phyloP scores from a whole-genome alignment of 2,113 vertebrate species.

The Gavia stellata region DNA sequence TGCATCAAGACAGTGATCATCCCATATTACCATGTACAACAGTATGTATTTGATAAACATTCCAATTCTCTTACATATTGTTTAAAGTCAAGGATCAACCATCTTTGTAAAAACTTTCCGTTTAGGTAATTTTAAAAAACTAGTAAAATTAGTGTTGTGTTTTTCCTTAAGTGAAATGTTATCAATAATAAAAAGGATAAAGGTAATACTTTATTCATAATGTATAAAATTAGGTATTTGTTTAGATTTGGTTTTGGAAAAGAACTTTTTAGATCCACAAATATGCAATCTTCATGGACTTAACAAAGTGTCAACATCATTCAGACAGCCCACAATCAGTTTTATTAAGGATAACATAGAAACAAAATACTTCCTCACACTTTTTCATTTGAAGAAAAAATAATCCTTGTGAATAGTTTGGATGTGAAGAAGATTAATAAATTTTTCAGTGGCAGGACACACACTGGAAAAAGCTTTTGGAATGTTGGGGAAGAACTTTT shows the following conservation, averaged over 20 bases:
- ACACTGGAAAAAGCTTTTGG: neutral
- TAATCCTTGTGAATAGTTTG: neutral
- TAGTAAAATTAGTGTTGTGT: neutral
- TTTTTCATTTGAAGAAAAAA: neutral
- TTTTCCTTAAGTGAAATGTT: neutral
- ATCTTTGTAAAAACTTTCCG: neutral
- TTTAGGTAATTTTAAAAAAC: neutral
- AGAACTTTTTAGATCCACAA: neutral
- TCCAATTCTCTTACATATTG: neutral
- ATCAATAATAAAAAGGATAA: neutral
- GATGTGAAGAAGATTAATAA: too few species aligned
- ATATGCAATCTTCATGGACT: neutral
- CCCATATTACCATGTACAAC: neutral
- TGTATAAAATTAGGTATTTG: neutral
- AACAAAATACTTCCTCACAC: neutral
- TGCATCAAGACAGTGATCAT: neutral
- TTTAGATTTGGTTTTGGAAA: neutral
- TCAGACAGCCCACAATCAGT: neutral
- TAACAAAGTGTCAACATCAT: neutral
- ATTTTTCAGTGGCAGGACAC: neutral
- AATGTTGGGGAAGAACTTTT: neutral
- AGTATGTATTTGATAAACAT: neutral
- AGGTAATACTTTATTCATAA: neutral
- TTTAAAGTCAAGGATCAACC: neutral
- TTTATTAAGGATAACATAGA: neutral